Conservation (phyloP, 1,140 invertebrate species). For the Medauroidea extradentata region DNA sequence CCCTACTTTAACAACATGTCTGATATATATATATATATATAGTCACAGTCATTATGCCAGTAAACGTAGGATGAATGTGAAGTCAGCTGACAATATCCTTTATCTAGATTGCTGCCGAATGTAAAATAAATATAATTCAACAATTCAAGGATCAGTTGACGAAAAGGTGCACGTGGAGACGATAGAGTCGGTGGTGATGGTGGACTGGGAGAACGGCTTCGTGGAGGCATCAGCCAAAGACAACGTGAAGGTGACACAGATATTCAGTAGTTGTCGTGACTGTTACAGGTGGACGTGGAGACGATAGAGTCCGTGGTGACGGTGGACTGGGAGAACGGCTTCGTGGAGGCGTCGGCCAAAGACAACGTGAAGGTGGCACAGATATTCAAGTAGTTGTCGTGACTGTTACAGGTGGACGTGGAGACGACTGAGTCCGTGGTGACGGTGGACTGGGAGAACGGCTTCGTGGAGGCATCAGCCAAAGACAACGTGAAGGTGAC, state of each 20-base stretch:
- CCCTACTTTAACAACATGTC: too few relatives aligned
- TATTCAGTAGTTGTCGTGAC: too few relatives aligned
- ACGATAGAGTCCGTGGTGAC: conserved; percentile 78
- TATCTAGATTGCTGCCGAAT: too few relatives aligned
- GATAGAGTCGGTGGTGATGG: conserved; percentile 75
- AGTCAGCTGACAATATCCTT: too few relatives aligned
- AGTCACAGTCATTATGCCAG: too few relatives aligned
- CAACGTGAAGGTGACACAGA: conserved; percentile 70
- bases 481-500: too few relatives aligned
- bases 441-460: conserved; percentile 84
- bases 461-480: conserved; percentile 83
- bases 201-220: conserved; percentile 88
- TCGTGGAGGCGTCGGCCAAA: conserved; percentile 83
- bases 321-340: conserved; percentile 87
- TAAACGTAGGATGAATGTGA: too few relatives aligned
- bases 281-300: conserved; percentile 73
- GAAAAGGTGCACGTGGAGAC: conserved; percentile 75
- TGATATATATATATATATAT: too few relatives aligned
- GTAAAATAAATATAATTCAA: too few relatives aligned
- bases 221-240: conserved; percentile 85
- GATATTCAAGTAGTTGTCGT: too few relatives aligned
- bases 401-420: conserved; percentile 72
- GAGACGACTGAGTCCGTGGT: conserved; percentile 79
- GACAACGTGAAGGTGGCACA: conserved; percentile 73
- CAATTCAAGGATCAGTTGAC: too few relatives aligned